Evolutionary conservation across 92 coral and sea anemone species (phyloP), one percentile per base, ranked within the genome.

Genomic region (Heteractis magnifica): DNA sequence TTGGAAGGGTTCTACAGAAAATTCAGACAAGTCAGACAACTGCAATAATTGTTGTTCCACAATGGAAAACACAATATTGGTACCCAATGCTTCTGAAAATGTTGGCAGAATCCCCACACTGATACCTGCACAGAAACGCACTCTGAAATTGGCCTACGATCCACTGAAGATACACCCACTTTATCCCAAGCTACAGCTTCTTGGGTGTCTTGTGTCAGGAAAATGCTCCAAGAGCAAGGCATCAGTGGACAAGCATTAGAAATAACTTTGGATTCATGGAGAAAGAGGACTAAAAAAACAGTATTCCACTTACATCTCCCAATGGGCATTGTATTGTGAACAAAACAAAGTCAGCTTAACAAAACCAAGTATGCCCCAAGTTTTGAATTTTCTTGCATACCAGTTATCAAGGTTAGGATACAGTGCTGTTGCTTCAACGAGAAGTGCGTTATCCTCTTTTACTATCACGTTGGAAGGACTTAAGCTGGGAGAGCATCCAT

Each of bases 11-110:
- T 77, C 76, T 88, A 80, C 85, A 88, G 82, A 83, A 88, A 68
- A 79, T 78, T 71, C 74, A 75, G 77, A 83, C 53, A 84, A 86
- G 78, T 81, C 70, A 79, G 65, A 86, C 90, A 77, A 79, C 76
- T n/a, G 82, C 53, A 75, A 82, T 87, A 62, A 82, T 82, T 58
- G 53, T 89, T 50, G 58, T 75, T 58, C 89, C 86, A 44, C 71
- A 80, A 56, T 86, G 89, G 89, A 77, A 81, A 80, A 86, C 89
- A 56, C 92, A 89, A 62, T 50, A 71, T 16, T 89, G 77, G 48
- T 85, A 89, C 78, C 44, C 87, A 20, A 75, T 41, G 73, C 65
- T 72, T 68, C 62, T 88, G 83, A 74, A 26, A 49, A 78, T 78
- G 64, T 71, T 85, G 58, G 87, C 78, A 64, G 48, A 79, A 56